Conservation (phyloP, 2,888 invertebrate genomes). For the Sycophila texana region DNA sequence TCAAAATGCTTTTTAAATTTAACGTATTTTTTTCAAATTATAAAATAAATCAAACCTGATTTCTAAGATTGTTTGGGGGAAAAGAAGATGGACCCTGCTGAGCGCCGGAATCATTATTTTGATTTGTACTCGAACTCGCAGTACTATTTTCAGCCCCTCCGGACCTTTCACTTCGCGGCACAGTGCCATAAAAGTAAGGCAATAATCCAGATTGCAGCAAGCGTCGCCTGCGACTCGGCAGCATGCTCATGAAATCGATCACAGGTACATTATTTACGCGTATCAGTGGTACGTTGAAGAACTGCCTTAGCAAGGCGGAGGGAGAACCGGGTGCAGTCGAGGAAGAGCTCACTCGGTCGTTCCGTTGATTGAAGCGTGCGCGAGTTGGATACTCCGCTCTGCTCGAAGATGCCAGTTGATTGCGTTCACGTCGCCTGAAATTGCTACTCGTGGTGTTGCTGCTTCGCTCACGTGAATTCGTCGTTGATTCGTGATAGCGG, state of each 20-base stretch:
- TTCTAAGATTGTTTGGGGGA: constrained; percentile 51
- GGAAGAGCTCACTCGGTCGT: background rate
- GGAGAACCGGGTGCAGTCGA: constrained; percentile 3
- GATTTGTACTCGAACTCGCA: background rate
- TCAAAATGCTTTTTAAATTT: background rate
- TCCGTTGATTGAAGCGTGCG: background rate
- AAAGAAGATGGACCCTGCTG: background rate
- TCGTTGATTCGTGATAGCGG: background rate
- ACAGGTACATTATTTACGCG: constrained; percentile 81
- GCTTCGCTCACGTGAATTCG: background rate
- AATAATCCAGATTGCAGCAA: constrained; percentile 22
- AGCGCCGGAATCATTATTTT: constrained; percentile 5
- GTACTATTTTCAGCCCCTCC: background rate
- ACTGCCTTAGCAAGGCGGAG: constrained; percentile 24
- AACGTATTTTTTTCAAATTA: background rate
- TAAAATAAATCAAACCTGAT: constrained; percentile 57
- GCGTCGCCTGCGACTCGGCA: constrained; percentile 39
- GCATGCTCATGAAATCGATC: constrained; percentile 65
- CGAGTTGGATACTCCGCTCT: background rate
- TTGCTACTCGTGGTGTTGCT: background rate
- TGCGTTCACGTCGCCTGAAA: too few relatives aligned
- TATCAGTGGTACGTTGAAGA: constrained; percentile 77
- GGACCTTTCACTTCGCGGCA: constrained; percentile 1
- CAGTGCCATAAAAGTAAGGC: constrained; percentile 21
- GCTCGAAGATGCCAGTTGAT: too few relatives aligned